Percentiles rank a stretch among this genome's conserved stretches.
Evolutionary conservation across 2,113 vertebrate genomes (phyloP).

Genomic region (Protobothrops flavoviridis): DNA sequence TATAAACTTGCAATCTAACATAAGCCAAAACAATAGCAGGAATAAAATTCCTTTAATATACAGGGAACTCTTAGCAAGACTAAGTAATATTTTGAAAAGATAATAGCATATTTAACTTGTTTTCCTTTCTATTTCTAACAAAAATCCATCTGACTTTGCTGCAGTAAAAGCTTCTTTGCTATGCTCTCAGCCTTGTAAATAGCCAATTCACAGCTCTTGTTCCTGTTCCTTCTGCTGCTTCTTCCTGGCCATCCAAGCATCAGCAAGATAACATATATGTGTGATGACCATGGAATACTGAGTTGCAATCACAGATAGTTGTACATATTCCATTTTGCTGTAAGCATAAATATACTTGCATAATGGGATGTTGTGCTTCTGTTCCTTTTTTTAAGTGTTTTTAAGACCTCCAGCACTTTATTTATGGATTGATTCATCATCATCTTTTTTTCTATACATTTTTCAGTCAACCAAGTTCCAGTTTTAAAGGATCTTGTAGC

Average conservation of each 20-base stretch:
- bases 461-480: conserved; percentile 62
- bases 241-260: not conserved
- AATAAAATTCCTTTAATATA: not conserved
- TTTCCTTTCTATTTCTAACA: conserved; percentile 6
- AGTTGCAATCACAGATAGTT: conserved; percentile 9
- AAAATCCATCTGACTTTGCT: conserved; percentile 57
- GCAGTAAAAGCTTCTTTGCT: conserved; percentile 50
- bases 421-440: conserved; percentile 56
- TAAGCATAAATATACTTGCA: conserved; percentile 44
- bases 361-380: conserved; percentile 50
- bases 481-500: conserved; percentile 67
- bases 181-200: conserved; percentile 38
- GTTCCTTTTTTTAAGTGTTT: conserved; percentile 59
- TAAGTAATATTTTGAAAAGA: conserved; percentile 35
- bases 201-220: conserved; percentile 34
- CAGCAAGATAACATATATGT: conserved; percentile 10
- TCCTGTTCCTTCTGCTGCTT: not conserved
- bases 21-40: conserved; percentile 48
- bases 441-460: conserved; percentile 46
- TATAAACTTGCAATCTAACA: conserved; percentile 43
- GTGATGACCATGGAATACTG: conserved; percentile 14
- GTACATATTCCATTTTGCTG: conserved; percentile 26
- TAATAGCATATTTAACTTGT: conserved; percentile 21
- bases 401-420: conserved; percentile 36
- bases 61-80: conserved; percentile 44